Percentiles rank a stretch among this genome's conserved stretches.
Evolutionary conservation across 2,888 invertebrate species (phyloP).

Genomic region (Ormyrus nitidulus): DNA sequence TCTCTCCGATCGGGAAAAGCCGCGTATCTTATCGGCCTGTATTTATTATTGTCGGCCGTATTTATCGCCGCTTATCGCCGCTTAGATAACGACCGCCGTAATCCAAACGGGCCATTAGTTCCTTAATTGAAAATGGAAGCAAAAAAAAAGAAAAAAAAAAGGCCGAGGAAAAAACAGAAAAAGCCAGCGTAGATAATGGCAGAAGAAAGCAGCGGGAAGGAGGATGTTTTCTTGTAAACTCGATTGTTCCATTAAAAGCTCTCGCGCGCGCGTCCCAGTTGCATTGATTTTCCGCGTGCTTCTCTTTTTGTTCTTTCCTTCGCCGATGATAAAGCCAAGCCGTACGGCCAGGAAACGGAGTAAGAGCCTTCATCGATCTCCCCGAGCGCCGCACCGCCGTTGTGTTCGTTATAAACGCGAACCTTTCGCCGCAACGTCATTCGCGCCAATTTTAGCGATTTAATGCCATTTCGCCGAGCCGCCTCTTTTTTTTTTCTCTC

Average conservation of each 20-base stretch:
- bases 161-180: no score
- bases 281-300: slow-evolving; percentile 39
- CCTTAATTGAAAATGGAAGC: no score
- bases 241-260: slow-evolving; percentile 36
- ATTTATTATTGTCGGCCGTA: slow-evolving; percentile 41
- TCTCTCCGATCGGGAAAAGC: slow-evolving; percentile 9
- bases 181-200: no score
- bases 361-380: not conserved
- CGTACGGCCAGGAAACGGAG: slow-evolving; percentile 9
- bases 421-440: no score
- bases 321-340: slow-evolving; percentile 32
- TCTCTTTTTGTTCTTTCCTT: slow-evolving; percentile 12
- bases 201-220: not conserved
- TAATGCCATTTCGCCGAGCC: no score
- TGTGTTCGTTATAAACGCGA: no score
- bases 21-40: slow-evolving; percentile 36
- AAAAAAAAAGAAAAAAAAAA: no score
- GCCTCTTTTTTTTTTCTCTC: no score
- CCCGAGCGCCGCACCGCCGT: no score
- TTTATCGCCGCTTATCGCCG: slow-evolving; percentile 13
- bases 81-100: not conserved
- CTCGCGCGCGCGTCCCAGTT: slow-evolving; percentile 2
- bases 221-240: slow-evolving; percentile 13
- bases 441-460: no score
- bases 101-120: no score